Evolutionary conservation across 2,888 invertebrate genomes (phyloP).

Genomic region (Zygothrica quintamaculata): DNA sequence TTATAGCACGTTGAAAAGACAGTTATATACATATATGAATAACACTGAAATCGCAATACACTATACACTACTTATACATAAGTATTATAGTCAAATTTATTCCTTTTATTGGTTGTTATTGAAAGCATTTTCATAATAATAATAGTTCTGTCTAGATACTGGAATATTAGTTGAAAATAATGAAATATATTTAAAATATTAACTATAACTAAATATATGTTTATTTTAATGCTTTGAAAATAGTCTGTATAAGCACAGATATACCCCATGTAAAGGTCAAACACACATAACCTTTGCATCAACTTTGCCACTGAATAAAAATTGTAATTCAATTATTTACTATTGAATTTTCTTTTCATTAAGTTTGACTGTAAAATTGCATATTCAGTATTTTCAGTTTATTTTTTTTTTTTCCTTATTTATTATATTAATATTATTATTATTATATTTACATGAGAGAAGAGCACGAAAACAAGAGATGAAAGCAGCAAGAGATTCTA

Average conservation of each 20-base stretch:
- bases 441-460: slow-evolving; percentile 48
- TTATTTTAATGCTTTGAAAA: too few relatives aligned
- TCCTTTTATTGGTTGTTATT: too few relatives aligned
- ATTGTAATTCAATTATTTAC: slow-evolving; percentile 49
- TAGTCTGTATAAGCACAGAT: too few relatives aligned
- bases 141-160: too few relatives aligned
- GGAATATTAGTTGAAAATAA: too few relatives aligned
- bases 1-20: slow-evolving; percentile 20
- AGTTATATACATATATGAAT: background rate
- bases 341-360: slow-evolving; percentile 58
- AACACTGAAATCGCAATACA: background rate
- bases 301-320: slow-evolving; percentile 21
- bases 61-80: background rate
- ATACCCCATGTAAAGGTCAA: too few relatives aligned
- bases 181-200: too few relatives aligned
- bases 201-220: too few relatives aligned
- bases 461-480: slow-evolving; percentile 18
- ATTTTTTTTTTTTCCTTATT: too few relatives aligned
- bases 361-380: slow-evolving; percentile 42
- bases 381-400: slow-evolving; percentile 37
- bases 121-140: too few relatives aligned
- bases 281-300: slow-evolving; percentile 15
- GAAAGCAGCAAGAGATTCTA: slow-evolving; percentile 18
- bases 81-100: background rate
- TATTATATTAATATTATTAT: background rate